phyloP scores from a whole-genome alignment of 2,113 vertebrate genomes.

The Silurus glanis region DNA sequence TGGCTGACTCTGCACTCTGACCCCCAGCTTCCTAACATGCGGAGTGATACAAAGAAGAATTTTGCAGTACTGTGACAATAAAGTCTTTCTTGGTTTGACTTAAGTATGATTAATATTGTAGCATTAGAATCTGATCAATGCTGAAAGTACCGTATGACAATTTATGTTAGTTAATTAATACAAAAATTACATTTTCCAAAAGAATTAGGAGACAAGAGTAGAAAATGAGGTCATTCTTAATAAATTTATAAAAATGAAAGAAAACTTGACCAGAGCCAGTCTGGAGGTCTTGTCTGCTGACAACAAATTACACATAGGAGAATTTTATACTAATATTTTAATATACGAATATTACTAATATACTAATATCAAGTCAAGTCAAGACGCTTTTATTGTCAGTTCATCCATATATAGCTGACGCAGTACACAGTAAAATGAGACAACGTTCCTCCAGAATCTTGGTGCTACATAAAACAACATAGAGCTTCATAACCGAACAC shows the following conservation, averaged over 20 bases:
- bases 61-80: neutral
- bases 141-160: neutral
- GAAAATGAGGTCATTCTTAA: neutral
- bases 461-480: too few species aligned
- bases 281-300: neutral
- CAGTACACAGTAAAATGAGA: too few species aligned
- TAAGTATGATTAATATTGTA: neutral
- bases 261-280: too few species aligned
- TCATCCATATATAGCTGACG: too few species aligned
- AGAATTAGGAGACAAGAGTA: neutral
- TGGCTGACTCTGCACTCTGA: neutral
- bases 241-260: too few species aligned
- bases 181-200: neutral
- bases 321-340: neutral
- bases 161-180: neutral
- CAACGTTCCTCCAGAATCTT: too few species aligned
- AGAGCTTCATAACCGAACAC: too few species aligned
- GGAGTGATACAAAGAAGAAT: neutral
- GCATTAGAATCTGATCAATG: neutral
- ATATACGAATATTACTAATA: too few species aligned
- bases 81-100: neutral
- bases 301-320: neutral
- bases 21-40: neutral
- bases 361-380: too few species aligned
- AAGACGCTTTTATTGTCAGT: too few species aligned